Conservation (phyloP, 2,113 vertebrate genomes). For the Anolis carolinensis region DNA sequence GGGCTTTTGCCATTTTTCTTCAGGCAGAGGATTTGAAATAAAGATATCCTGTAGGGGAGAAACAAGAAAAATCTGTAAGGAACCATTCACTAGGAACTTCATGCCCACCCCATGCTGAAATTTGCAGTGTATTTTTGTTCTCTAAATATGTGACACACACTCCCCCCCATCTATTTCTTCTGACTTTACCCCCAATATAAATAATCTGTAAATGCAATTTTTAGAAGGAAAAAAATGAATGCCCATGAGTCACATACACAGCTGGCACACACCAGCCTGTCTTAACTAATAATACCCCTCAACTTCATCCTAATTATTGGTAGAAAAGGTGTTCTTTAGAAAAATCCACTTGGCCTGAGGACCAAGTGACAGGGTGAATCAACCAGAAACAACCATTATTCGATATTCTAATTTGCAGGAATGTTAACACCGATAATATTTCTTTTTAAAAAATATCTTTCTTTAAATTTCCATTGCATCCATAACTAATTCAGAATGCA, state of each 20-base stretch:
- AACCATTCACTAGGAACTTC: background rate
- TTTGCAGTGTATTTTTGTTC: background rate
- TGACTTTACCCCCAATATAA: background rate
- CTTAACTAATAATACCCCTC: conserved; percentile 1
- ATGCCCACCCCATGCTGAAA: background rate
- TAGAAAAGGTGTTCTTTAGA: conserved; percentile 11
- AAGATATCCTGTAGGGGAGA: background rate
- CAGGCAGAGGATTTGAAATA: conserved; percentile 20
- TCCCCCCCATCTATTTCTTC: background rate
- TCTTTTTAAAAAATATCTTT: rapidly evolving
- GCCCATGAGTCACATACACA: conserved; percentile 25
- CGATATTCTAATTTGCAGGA: conserved; percentile 26
- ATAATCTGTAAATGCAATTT: conserved; percentile 19
- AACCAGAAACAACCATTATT: background rate
- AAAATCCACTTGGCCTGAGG: background rate
- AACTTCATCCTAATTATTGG: conserved; percentile 15
- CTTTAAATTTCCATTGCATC: conserved; percentile 20
- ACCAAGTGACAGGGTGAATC: background rate
- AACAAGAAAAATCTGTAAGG: background rate
- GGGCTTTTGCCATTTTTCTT: conserved; percentile 2
- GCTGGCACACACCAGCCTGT: conserved; percentile 15
- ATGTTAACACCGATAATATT: background rate
- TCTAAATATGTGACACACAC: background rate
- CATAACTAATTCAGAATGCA: background rate
- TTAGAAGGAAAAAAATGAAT: conserved; percentile 21